phyloP scores from a whole-genome alignment of 2,113 vertebrate species.

The Semicossyphus pulcher region DNA sequence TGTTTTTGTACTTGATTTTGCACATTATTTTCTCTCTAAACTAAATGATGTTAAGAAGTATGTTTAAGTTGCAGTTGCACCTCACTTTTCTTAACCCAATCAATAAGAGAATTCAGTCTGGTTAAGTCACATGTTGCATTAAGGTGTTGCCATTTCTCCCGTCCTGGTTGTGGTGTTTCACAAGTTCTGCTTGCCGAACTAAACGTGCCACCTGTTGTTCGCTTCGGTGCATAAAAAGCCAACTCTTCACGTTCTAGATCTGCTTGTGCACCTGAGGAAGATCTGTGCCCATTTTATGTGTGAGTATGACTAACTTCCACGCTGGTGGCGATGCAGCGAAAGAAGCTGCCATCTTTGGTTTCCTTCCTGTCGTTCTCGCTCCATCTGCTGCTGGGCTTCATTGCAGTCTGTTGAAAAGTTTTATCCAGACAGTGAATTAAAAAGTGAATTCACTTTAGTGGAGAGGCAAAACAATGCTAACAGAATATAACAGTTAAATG shows the following conservation, averaged over 20 bases:
- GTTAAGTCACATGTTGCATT: background rate
- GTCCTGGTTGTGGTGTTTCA: constrained; percentile 24
- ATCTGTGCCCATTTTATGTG: constrained; percentile 95
- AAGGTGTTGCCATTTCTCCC: background rate
- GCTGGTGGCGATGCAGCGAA: constrained; percentile 60
- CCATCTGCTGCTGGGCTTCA: constrained; percentile 73
- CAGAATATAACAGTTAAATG: background rate
- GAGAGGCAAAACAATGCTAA: background rate
- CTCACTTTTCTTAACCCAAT: background rate
- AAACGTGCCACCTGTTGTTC: constrained; percentile 85
- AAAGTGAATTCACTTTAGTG: background rate
- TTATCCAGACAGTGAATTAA: constrained; percentile 83
- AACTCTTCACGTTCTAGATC: constrained; percentile 97
- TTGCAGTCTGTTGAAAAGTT: constrained; percentile 57
- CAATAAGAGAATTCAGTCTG: background rate
- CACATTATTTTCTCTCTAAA: no score
- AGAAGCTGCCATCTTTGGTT: constrained; percentile 74
- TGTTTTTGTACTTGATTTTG: no score
- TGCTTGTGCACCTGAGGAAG: constrained; percentile 93
- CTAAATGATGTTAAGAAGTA: background rate
- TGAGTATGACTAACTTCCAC: constrained; percentile 93
- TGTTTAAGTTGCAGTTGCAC: background rate
- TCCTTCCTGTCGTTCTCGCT: constrained; percentile 27
- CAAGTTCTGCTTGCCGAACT: constrained; percentile 77
- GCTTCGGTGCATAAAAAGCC: constrained; percentile 88